Percentiles rank a stretch among this genome's conserved stretches.
Evolutionary conservation across 2,113 vertebrate genomes (phyloP).

Genomic region (Solea solea): DNA sequence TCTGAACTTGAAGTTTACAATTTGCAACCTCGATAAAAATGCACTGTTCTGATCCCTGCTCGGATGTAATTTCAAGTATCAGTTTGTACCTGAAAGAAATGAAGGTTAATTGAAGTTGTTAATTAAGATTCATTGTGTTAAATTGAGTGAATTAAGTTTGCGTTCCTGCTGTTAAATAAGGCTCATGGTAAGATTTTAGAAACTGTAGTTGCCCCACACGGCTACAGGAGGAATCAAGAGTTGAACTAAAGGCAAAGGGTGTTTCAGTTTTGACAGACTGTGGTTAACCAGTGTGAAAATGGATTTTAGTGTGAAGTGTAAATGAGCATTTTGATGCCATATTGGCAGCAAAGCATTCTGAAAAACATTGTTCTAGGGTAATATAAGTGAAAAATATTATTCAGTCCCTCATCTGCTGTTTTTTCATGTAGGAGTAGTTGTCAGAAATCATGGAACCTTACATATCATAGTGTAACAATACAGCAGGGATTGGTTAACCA

Average conservation of each 20-base stretch:
- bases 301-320: conserved; percentile 34
- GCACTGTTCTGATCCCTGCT: conserved; percentile 47
- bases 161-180: conserved; percentile 22
- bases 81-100: conserved; percentile 14
- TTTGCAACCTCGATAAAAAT: conserved; percentile 22
- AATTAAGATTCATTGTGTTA: conserved; percentile 41
- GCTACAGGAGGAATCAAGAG: conserved; percentile 12
- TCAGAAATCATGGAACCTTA: conserved; percentile 21
- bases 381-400: conserved; percentile 16
- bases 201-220: conserved; percentile 11
- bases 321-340: background rate
- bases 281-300: conserved; percentile 37
- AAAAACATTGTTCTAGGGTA: conserved; percentile 11
- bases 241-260: conserved; percentile 31
- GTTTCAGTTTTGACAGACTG: conserved; percentile 18
- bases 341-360: conserved; percentile 37
- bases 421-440: conserved; percentile 42
- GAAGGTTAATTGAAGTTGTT: conserved; percentile 11
- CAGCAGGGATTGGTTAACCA: conserved; percentile 15
- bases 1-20: conserved; percentile 39
- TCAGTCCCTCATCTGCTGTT: conserved; percentile 18
- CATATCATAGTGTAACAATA: conserved; percentile 4
- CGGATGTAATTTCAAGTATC: conserved; percentile 14
- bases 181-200: conserved; percentile 26
- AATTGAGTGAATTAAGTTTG: conserved; percentile 25